Evolutionary conservation across 2,797 vertebrate genomes (phyloP).

Genomic region (Merluccius polli): DNA sequence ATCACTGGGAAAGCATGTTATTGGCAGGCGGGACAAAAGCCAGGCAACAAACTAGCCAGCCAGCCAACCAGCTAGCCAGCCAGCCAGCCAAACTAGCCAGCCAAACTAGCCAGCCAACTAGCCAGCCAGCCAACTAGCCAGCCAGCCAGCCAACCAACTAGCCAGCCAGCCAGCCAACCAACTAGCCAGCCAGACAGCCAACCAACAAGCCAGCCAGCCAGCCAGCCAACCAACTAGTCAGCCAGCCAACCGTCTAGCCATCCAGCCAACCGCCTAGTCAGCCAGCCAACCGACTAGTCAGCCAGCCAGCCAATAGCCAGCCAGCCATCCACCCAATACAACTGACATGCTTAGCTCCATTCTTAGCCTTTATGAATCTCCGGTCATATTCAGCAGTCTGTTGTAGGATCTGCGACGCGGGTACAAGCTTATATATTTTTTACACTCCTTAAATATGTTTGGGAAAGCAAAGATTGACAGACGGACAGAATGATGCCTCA

Average conservation of each 20-base stretch:
- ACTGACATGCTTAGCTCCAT: not conserved
- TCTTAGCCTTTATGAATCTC: not conserved
- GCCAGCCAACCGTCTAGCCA: not conserved
- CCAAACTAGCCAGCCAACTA: not conserved
- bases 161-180: not conserved
- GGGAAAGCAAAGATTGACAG: slow-evolving; percentile 2
- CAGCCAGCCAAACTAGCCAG: not conserved
- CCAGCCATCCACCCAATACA: not conserved
- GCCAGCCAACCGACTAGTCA: not conserved
- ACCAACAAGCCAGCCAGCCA: not conserved
- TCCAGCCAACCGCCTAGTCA: not conserved
- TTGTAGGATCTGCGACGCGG: not conserved
- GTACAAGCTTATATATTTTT: not conserved
- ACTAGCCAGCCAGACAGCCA: not conserved
- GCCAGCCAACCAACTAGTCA: not conserved
- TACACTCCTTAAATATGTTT: slow-evolving; percentile 47
- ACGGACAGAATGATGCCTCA: not conserved
- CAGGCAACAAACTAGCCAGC: too few species aligned
- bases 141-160: not conserved
- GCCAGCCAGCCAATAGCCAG: too few species aligned
- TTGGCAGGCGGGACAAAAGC: not conserved
- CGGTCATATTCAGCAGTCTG: not conserved
- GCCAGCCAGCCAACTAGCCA: not conserved
- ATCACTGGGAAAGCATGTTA: not conserved
- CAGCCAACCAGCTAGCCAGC: too few species aligned